Base-by-base conservation (phyloP, 2,797 vertebrate species). In the Oophaga sylvatica region DNA sequence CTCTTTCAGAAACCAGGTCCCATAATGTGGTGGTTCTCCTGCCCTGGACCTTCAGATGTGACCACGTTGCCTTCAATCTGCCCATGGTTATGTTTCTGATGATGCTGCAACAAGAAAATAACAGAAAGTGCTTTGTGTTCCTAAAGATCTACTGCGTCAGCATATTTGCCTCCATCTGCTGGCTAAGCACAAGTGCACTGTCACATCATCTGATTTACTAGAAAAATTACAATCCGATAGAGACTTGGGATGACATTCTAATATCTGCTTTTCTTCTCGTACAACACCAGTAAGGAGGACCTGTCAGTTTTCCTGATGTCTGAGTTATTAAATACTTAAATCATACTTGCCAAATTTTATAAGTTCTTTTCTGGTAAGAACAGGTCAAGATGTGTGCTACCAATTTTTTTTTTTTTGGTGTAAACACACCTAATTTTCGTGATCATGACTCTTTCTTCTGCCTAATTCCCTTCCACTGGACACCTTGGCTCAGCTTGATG, bases 101-200 rank as follows among this genome's bases (percentile, higher is more conserved):
- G 35, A 2, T 35, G 35, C 73, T 76, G 45, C 73, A 16, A 11
- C 12, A 26, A 56, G 35, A 48, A 76, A 53, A 76, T 16, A 45
- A 75, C 57, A 56, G 29, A 16, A 79, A 35, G 57, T 35, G 26
- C 77, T 59, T 59, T 70, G 62, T 82, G 35, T 70, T 56, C 15
- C 80, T 82, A n/a, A 7, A 73, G 70, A 45, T 19, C 16, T 11
- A 70, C 65, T 70, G 67, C 71, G 81, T 83, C 81, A 59, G 81
- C 73, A 26, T 71, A 73, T 83, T 83, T 83, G 48, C 70, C 67
- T 73, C 67, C 26, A 31, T 53, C 22, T 73, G 81, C 48, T 59
- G 81, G 3, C 17, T 59, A 59, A 83, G 81, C 81, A 83, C 65
- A 83, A 60, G 56, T 1, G 11, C 81, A 2, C n/a, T 73, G 45